Conservation (phyloP, 1,140 invertebrate species). For the Wiebesia pumilae region DNA sequence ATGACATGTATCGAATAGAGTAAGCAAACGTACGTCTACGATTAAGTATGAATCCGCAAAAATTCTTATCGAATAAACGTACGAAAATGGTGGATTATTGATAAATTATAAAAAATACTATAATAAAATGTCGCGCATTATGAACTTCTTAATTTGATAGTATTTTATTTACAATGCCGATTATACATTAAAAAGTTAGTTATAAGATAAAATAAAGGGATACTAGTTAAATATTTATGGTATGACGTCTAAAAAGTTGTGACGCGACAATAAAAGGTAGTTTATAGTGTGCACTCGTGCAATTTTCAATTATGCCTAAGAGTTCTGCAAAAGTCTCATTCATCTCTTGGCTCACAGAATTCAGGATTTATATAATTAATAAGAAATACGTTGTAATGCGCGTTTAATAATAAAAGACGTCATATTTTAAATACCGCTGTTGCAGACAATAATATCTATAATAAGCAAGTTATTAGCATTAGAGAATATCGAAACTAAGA, state of each 20-base stretch:
- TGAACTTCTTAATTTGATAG: not conserved
- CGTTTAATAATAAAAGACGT: not conserved
- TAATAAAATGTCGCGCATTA: no score
- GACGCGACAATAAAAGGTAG: constrained; percentile 70
- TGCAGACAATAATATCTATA: constrained; percentile 37
- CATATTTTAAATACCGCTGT: constrained; percentile 42
- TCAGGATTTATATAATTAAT: constrained; percentile 11
- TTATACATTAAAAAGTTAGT: not conserved
- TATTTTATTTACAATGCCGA: not conserved
- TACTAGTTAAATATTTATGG: not conserved
- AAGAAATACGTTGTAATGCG: not conserved
- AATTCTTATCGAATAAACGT: no score
- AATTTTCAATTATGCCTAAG: constrained; percentile 37
- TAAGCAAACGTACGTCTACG: not conserved
- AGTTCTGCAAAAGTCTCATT: constrained; percentile 38
- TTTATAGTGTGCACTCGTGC: constrained; percentile 57
- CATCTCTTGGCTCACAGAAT: not conserved
- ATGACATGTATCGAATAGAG: not conserved
- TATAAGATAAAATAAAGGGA: not conserved
- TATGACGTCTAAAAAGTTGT: constrained; percentile 62
- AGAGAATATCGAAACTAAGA: not conserved
- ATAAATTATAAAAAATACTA: no score
- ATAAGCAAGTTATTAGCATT: constrained; percentile 8
- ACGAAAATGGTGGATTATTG: not conserved
- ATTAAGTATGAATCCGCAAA: not conserved